Evolutionary conservation across 1,140 invertebrate species (phyloP).

Genomic region (Brachionus manjavacas): DNA sequence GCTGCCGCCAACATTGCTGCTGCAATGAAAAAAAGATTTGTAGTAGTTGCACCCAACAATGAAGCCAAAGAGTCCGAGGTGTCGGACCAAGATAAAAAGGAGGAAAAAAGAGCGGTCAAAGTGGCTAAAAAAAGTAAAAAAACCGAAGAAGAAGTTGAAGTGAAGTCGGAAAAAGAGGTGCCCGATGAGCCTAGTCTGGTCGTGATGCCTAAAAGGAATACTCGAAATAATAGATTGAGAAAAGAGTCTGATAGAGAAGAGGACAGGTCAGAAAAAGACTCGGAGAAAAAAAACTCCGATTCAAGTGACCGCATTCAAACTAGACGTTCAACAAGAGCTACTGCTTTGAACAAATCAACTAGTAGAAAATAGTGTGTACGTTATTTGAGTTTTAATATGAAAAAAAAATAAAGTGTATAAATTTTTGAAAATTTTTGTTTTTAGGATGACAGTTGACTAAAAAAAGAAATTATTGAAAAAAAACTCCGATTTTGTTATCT

Average conservation of each 20-base stretch:
- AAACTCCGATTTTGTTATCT: background rate
- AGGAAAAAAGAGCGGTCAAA: background rate
- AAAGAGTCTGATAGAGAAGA: constrained; percentile 4
- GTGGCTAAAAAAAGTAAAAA: background rate
- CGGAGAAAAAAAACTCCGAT: background rate
- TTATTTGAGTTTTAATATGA: background rate
- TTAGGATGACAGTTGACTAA: background rate
- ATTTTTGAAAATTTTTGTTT: background rate
- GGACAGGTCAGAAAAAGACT: background rate
- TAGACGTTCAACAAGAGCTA: background rate
- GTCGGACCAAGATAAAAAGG: background rate
- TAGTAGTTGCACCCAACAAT: background rate
- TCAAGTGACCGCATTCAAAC: background rate
- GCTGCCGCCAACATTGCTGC: constrained; percentile 34
- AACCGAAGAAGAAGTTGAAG: background rate
- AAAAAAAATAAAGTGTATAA: background rate
- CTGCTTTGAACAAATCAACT: background rate
- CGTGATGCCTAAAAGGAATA: too few relatives aligned
- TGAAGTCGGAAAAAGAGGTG: background rate
- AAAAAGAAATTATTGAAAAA: background rate
- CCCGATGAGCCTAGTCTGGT: background rate
- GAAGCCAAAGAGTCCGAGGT: background rate
- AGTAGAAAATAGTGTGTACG: background rate
- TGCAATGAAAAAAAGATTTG: constrained; percentile 39
- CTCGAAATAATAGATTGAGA: background rate